These are phyloP conservation scores for Microplitis deprimator DNA, from an alignment of 2,888 invertebrate genomes.

Conservation along the genomic window DNA sequence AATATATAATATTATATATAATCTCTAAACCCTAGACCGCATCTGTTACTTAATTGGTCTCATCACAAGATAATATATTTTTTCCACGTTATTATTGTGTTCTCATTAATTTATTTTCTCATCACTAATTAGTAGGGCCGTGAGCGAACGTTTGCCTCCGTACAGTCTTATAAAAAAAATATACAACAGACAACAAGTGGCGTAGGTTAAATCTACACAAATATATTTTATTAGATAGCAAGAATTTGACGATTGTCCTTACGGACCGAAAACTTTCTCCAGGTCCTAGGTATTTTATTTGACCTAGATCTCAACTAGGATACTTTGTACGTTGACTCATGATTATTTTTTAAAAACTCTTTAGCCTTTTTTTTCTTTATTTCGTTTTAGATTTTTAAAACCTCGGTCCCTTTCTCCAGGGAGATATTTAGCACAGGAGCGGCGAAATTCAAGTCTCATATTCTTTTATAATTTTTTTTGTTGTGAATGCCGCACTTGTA, in stretches of 20 bases:
- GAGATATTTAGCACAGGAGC: slow-evolving; percentile 47
- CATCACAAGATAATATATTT: slow-evolving; percentile 34
- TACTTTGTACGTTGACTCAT: slow-evolving; percentile 48
- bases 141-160: too few species aligned
- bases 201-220: too few species aligned
- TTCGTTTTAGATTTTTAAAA: slow-evolving; percentile 40
- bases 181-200: too few species aligned
- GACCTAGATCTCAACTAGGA: slow-evolving; percentile 55
- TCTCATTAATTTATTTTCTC: slow-evolving; percentile 11
- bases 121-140: neutral
- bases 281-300: slow-evolving; percentile 54
- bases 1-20: slow-evolving; percentile 32
- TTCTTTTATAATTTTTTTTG: slow-evolving; percentile 7
- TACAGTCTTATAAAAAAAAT: too few species aligned
- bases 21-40: slow-evolving; percentile 36
- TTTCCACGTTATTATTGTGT: slow-evolving; percentile 28
- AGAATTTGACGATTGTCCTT: slow-evolving; percentile 35
- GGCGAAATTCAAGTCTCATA: slow-evolving; percentile 38
- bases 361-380: slow-evolving; percentile 18
- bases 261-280: slow-evolving; percentile 57
- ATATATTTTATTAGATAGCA: slow-evolving; percentile 27
- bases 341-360: slow-evolving; percentile 20
- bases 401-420: slow-evolving; percentile 46
- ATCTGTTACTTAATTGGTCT: slow-evolving; percentile 38
- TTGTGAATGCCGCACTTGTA: slow-evolving; percentile 27